Conservation (phyloP, 2,113 vertebrate genomes). For the Corvus moneduloides region DNA sequence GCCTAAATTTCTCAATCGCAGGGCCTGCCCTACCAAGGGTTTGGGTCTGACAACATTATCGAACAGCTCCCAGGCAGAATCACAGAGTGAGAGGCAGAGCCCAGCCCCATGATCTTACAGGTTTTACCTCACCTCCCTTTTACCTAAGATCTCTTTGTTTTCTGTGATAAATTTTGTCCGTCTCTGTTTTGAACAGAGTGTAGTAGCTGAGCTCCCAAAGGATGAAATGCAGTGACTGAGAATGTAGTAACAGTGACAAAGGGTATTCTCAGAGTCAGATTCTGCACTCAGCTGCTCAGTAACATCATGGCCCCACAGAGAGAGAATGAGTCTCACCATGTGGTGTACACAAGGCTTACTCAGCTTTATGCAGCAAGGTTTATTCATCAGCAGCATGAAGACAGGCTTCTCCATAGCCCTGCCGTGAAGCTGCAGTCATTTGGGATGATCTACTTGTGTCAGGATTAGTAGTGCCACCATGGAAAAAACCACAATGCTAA, state of each 20-base stretch:
- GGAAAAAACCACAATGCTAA: background rate
- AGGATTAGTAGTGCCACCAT: background rate
- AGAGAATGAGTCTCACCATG: background rate
- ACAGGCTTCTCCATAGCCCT: background rate
- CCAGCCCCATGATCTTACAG: background rate
- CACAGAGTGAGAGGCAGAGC: background rate
- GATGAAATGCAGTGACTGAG: fast-evolving
- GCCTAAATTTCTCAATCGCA: background rate
- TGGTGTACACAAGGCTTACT: background rate
- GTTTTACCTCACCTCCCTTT: background rate
- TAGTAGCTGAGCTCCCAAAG: background rate
- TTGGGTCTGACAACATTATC: background rate
- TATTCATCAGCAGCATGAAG: background rate
- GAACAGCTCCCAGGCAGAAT: background rate
- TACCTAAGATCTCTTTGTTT: background rate
- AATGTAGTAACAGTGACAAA: background rate
- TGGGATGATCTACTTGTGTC: background rate
- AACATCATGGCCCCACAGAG: background rate
- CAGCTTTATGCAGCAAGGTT: background rate
- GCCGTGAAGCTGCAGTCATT: background rate
- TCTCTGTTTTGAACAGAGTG: background rate
- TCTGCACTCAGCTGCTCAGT: background rate
- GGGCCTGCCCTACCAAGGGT: background rate
- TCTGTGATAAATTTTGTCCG: background rate
- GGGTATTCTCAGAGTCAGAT: background rate